Evolutionary conservation across 2,888 invertebrate species (phyloP).

Genomic region (Drosophila borborema): DNA sequence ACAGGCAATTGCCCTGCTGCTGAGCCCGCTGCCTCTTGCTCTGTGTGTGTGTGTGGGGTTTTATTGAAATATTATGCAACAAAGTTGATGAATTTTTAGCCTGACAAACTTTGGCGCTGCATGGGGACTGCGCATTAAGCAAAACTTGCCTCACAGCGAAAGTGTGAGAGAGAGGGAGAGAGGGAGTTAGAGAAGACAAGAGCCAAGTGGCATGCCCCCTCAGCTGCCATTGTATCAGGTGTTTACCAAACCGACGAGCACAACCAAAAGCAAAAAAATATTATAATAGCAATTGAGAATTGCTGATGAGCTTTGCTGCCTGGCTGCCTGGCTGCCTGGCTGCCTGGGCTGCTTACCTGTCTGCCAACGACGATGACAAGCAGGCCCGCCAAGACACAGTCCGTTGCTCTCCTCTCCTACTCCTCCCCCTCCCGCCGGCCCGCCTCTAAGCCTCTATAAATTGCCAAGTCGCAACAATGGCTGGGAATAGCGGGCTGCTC

Average conservation of each 20-base stretch:
- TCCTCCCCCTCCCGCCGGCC: background rate
- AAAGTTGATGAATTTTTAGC: constrained; percentile 80
- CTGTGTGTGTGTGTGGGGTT: constrained; percentile 8
- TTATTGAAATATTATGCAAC: constrained; percentile 81
- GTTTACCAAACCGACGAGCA: constrained; percentile 61
- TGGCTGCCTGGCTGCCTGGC: constrained; percentile 27
- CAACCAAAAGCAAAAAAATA: constrained; percentile 65
- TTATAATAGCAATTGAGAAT: constrained; percentile 82
- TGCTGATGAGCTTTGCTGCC: constrained; percentile 74
- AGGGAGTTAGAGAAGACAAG: background rate
- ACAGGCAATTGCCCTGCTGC: constrained; percentile 12
- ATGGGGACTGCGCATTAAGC: constrained; percentile 73
- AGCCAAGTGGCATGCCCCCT: constrained; percentile 10
- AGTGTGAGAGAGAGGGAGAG: no score
- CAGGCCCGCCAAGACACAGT: constrained; percentile 39
- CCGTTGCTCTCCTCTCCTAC: background rate
- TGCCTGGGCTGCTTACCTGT: constrained; percentile 30
- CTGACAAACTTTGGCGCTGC: constrained; percentile 62
- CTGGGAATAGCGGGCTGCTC: constrained; percentile 31
- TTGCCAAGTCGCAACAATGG: constrained; percentile 53
- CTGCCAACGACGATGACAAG: constrained; percentile 25
- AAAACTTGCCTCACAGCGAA: constrained; percentile 47
- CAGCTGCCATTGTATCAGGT: constrained; percentile 68
- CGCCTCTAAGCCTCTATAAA: constrained; percentile 24
- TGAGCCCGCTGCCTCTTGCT: background rate